phyloP scores from a whole-genome alignment of 2,888 invertebrate species.

The Mesorhabditis belari region DNA sequence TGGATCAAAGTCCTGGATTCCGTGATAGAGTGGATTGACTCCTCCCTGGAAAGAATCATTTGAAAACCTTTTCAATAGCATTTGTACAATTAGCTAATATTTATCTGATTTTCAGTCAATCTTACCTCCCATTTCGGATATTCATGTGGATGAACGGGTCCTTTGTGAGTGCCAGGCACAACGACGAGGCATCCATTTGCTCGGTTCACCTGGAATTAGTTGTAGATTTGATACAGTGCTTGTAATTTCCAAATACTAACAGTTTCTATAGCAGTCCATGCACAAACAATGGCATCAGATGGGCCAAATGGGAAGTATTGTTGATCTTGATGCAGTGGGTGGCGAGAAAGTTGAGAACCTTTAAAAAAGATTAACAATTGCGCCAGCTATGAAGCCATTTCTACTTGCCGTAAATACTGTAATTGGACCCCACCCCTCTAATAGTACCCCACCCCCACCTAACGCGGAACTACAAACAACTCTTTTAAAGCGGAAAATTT shows the following conservation, averaged over 20 bases:
- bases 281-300: too few relatives aligned
- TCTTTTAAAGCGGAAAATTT: too few relatives aligned
- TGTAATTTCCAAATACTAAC: too few relatives aligned
- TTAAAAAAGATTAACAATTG: background rate
- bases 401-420: too few relatives aligned
- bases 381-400: background rate
- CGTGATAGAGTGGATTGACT: slow-evolving; percentile 69
- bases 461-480: too few relatives aligned
- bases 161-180: slow-evolving; percentile 69
- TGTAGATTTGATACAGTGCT: too few relatives aligned
- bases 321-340: too few relatives aligned
- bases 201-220: slow-evolving; percentile 46
- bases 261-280: too few relatives aligned
- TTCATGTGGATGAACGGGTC: slow-evolving; percentile 64
- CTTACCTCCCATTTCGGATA: slow-evolving; percentile 66
- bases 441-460: too few relatives aligned
- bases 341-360: too few relatives aligned
- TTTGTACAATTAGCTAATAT: background rate
- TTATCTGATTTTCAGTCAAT: background rate
- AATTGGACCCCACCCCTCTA: too few relatives aligned
- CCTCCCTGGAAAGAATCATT: slow-evolving; percentile 54
- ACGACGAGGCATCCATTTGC: slow-evolving; percentile 77
- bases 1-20: slow-evolving; percentile 62
- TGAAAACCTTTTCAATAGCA: background rate
- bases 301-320: too few relatives aligned